A percentile compares a stretch with the other conserved stretches of the same genome.
phyloP scores from a whole-genome alignment of 2,113 vertebrate genomes.

The Ceyx cyanopectus region DNA sequence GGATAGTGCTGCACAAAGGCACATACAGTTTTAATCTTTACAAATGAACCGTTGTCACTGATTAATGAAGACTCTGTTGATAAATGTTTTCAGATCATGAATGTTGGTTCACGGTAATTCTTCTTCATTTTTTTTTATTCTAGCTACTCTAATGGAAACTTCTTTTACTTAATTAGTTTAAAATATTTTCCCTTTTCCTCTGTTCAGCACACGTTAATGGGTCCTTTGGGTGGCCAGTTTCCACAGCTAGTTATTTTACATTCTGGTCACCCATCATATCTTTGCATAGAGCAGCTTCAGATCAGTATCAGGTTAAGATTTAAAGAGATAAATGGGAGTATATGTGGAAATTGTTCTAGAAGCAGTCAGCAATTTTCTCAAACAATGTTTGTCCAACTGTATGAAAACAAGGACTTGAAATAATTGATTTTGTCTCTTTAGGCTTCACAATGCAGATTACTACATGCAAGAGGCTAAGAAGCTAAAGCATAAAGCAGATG shows the following conservation, averaged over 20 bases:
- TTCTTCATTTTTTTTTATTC: neutral
- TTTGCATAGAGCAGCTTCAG: conserved; percentile 34
- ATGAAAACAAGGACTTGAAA: conserved; percentile 21
- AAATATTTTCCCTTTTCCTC: conserved; percentile 26
- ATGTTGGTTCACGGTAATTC: neutral
- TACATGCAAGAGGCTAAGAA: conserved; percentile 98
- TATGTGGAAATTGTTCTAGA: conserved; percentile 8
- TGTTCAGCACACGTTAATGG: conserved; percentile 35
- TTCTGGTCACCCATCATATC: conserved; percentile 30
- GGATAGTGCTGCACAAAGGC: conserved; percentile 6
- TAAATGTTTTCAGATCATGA: conserved; percentile 53
- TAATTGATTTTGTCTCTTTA: conserved; percentile 73
- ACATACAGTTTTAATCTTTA: conserved; percentile 44
- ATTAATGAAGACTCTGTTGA: conserved; percentile 51
- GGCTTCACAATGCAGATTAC: conserved; percentile 91
- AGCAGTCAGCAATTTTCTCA: conserved; percentile 14
- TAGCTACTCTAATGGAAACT: conserved; percentile 9
- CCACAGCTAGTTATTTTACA: conserved; percentile 22
- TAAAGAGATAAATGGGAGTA: conserved; percentile 20
- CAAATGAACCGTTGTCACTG: conserved; percentile 44
- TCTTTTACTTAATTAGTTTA: conserved; percentile 22
- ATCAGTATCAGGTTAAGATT: conserved; percentile 11
- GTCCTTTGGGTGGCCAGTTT: conserved; percentile 33
- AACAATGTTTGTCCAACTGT: neutral
- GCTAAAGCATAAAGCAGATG: conserved; percentile 95